These are phyloP conservation scores for Rhopilema esculentum DNA, from an alignment of 30 jellyfish, hydroid and myxozoan genomes.

Conservation along the genomic window DNA sequence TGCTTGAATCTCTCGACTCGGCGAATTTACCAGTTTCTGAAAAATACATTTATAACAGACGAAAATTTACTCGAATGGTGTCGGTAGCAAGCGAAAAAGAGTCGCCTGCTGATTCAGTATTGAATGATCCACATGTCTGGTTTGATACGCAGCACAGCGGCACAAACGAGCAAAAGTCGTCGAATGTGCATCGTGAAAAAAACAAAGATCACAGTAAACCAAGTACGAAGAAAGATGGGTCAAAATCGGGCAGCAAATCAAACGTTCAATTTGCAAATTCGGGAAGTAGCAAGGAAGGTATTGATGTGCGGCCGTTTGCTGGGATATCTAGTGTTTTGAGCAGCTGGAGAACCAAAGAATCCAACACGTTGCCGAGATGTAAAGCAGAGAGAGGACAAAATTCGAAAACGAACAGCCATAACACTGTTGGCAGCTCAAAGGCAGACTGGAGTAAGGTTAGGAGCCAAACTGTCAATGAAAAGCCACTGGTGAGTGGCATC, in stretches of 20 bases:
- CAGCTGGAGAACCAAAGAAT: constrained; percentile 50
- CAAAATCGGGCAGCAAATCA: background rate
- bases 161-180: background rate
- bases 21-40: constrained; percentile 44
- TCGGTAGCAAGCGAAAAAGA: constrained; percentile 20
- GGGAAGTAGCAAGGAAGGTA: background rate
- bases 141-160: constrained; percentile 49
- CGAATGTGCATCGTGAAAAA: background rate
- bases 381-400: constrained; percentile 2
- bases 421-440: constrained; percentile 1
- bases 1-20: constrained; percentile 78
- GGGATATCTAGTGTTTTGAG: constrained; percentile 25
- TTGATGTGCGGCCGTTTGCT: background rate
- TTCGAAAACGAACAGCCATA: background rate
- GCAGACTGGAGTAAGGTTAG: constrained; percentile 23
- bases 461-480: constrained; percentile 32
- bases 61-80: constrained; percentile 62
- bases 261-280: background rate
- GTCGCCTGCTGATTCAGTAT: constrained; percentile 16
- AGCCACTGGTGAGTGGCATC: background rate
- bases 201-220: background rate
- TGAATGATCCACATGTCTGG: constrained; percentile 68
- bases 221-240: background rate
- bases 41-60: constrained; percentile 57
- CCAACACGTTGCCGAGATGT: constrained; percentile 36